Evolutionary conservation across 2,797 vertebrate genomes (phyloP), one percentile per base, ranked within the genome.

Genomic region (Pogoniulus pusillus): DNA sequence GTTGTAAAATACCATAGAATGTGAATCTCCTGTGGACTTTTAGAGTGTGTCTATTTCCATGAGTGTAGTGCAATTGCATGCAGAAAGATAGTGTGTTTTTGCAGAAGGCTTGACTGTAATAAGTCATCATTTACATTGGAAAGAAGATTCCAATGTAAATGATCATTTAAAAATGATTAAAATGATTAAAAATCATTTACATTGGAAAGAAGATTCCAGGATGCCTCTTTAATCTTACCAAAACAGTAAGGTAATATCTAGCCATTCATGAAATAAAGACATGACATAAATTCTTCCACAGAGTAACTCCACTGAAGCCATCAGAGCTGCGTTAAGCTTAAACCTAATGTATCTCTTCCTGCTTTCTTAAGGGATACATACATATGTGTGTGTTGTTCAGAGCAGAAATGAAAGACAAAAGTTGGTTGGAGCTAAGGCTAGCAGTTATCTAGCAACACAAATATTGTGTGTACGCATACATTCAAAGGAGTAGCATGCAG

Each of bases 221-320:
- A n/a, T n/a, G n/a, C n/a, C 93, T 64, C 62, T 95, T 97, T 96
- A 82, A 77, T 91, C 83, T 88, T 92, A 77, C 58, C 72, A 74
- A 76, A 82, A 82, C 86, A 88, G 41, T 88, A 90, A 69, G 78
- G 83, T 75, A 88, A 77, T 87, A 69, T 95, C 58, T 34, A 88
- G 24, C 68, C 81, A 72, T 90, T 95, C 91, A 78, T 75, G 75
- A 89, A 93, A 80, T 82, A 92, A 94, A 92, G 84, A 82, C 54
- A 82, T 93, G 90, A 94, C 88, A 81, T 92, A 91, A 93, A 94
- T 89, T 87, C 72, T 89, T 92, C 90, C 75, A 71, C 39, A 24
- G 58, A 87, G 24, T 87, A 85, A 72, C 47, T 91, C 65, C 72
- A 77, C 75, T 93, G 69, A 92, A 82, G 81, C 88, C 88, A 93